Base-by-base conservation (phyloP, 2,797 vertebrate genomes). In the Limosa lapponica region DNA sequence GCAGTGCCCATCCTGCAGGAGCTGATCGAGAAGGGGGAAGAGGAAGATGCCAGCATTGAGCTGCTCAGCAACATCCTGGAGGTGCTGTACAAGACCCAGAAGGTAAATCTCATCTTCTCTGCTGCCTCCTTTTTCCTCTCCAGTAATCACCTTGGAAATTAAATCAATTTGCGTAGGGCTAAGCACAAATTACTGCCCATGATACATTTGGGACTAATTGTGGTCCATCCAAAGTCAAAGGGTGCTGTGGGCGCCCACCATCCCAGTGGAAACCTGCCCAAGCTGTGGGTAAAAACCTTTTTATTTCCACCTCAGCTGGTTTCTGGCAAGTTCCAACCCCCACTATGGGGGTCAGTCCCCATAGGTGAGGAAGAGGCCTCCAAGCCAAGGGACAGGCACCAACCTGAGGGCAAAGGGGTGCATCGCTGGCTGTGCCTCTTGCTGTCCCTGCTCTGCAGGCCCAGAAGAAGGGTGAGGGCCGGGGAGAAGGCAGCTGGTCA, bases 11-110 rank as follows among this genome's bases (percentile, higher is more conserved):
- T 93, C 57, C 83, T 97, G 77, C 85, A 17, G 72, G 90, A 93
- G 28, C 87, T 96, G 55, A 94, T 97, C 2, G 52, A 82, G 82
- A 92, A 18, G 1, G 89, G 97, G 0, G 94, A 96, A 78, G 96
- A 97, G 90, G 96, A 97, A 36, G 95, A 96, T 0, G 64, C 96
- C 55, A 96, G 96, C 62, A 62, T 97, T 0, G 95, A 97, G 54
- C 95, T 97, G 86, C 97, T 97, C 87, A 95, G 97, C 89, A 97
- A 48, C 62, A 91, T 97, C 96, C 91, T 97, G 93, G 96, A 97
- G 52, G 93, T 96, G 69, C 91, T 97, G 25, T 91, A 97, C 72
- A 69, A 36, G 54, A 62, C 82, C 58, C 95, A 95, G 61, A 94
- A 96, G 97, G 97, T 97, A 91, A 74, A 74, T 16, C 28, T 52